Percentiles rank a stretch among this genome's conserved stretches.
Evolutionary conservation across 2,113 vertebrate genomes (phyloP).

Genomic region (Cichladusa arquata): DNA sequence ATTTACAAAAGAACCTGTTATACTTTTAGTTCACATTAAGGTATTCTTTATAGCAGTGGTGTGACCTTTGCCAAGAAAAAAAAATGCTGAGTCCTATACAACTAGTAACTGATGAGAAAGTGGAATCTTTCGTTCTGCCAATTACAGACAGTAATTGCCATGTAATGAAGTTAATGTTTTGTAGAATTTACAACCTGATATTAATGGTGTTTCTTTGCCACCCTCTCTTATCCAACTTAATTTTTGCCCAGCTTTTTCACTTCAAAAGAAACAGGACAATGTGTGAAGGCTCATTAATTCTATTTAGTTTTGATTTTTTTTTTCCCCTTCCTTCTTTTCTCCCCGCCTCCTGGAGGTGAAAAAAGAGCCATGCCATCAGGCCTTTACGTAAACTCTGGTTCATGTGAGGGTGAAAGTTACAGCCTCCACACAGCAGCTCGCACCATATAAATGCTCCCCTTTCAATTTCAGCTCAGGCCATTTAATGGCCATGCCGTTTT

Average conservation of each 20-base stretch:
- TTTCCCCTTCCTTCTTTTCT: constrained; percentile 58
- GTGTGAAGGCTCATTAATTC: constrained; percentile 83
- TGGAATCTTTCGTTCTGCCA: constrained; percentile 80
- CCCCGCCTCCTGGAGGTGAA: constrained; percentile 73
- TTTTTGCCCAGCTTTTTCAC: constrained; percentile 69
- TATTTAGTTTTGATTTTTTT: constrained; percentile 77
- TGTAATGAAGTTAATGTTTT: constrained; percentile 93
- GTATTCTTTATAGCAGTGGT: constrained; percentile 67
- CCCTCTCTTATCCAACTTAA: constrained; percentile 64
- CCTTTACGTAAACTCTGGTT: constrained; percentile 74
- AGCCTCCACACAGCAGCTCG: constrained; percentile 43
- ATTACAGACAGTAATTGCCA: constrained; percentile 84
- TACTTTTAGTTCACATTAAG: constrained; percentile 44
- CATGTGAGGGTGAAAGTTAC: constrained; percentile 74
- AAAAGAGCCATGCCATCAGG: constrained; percentile 72
- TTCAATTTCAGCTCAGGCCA: constrained; percentile 46
- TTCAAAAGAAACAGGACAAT: constrained; percentile 82
- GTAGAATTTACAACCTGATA: constrained; percentile 87
- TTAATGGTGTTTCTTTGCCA: constrained; percentile 73
- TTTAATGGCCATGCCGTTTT: constrained; percentile 73
- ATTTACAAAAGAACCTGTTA: constrained; percentile 18
- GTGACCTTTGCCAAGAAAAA: constrained; percentile 82
- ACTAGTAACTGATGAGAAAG: constrained; percentile 74
- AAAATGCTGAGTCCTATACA: constrained; percentile 78
- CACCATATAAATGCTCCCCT: constrained; percentile 59